Conservation (phyloP, 2,888 invertebrate genomes). For the Netelia fuscicornis region DNA sequence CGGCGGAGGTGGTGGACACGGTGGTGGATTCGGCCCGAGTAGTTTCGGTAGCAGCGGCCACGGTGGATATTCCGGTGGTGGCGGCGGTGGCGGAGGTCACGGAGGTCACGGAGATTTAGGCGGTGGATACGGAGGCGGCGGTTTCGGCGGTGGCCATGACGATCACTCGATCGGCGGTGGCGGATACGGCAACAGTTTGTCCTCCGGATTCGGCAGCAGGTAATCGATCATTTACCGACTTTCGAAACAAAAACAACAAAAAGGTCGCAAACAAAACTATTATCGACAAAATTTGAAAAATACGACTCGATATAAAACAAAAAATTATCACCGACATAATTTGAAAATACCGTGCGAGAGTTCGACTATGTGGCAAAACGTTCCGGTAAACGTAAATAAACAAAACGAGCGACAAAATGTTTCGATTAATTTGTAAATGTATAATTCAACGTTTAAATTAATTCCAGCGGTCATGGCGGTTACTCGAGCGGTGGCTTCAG, state of each 20-base stretch:
- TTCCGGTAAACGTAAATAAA: background rate
- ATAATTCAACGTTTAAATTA: conserved; percentile 2
- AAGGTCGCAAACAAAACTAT: background rate
- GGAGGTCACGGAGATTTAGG: conserved; percentile 60
- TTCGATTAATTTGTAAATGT: background rate
- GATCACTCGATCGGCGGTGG: conserved; percentile 59
- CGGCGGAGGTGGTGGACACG: conserved; percentile 52
- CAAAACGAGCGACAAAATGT: background rate
- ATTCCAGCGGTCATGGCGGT: conserved; percentile 75
- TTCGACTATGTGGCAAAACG: no score
- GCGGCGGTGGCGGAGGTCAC: conserved; percentile 68
- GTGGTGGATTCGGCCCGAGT: conserved; percentile 51
- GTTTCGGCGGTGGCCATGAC: conserved; percentile 59
- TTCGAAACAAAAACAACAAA: background rate
- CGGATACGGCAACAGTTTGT: conserved; percentile 72
- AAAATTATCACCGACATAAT: no score
- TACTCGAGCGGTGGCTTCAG: conserved; percentile 64
- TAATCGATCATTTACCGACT: conserved; percentile 55
- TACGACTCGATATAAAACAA: no score
- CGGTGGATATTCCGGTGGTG: conserved; percentile 69
- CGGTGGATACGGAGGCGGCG: conserved; percentile 52
- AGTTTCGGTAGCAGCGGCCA: conserved; percentile 62
- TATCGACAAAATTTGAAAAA: no score
- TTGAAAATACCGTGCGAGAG: no score
- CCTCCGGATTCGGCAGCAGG: conserved; percentile 77